phyloP scores from a whole-genome alignment of 2,113 vertebrate species.

The Hemiprocne comata region DNA sequence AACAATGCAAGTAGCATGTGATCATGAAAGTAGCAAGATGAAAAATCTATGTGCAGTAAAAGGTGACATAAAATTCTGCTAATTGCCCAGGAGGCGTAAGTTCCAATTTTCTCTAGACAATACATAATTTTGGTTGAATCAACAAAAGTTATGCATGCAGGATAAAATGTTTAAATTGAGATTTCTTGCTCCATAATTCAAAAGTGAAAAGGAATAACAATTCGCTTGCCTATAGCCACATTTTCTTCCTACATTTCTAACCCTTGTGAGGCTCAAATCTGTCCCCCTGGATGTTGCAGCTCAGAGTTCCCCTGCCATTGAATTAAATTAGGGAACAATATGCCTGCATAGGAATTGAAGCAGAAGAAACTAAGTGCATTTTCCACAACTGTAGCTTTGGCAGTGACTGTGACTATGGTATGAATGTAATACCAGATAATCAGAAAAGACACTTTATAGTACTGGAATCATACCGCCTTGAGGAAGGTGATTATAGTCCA shows the following conservation, averaged over 20 bases:
- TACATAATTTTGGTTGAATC: neutral
- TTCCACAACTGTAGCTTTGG: neutral
- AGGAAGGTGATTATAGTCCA: neutral
- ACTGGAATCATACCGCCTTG: neutral
- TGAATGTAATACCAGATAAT: neutral
- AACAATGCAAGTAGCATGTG: neutral
- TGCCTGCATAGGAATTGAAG: neutral
- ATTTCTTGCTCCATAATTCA: neutral
- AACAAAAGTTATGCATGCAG: neutral
- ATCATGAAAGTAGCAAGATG: neutral
- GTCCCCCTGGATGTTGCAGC: neutral
- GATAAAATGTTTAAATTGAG: neutral
- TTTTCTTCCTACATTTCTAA: neutral
- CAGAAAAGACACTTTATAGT: neutral
- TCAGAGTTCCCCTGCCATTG: neutral
- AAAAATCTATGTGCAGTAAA: neutral
- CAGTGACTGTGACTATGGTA: neutral
- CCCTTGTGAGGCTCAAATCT: neutral
- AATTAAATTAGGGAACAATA: neutral
- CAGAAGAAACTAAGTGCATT: neutral
- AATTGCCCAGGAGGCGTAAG: neutral
- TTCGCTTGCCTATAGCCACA: neutral
- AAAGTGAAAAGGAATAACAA: neutral
- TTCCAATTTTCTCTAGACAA: slow-evolving; percentile 28
- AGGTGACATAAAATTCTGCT: neutral